Conservation (phyloP, 2,888 invertebrate genomes). For the Diogma glabrata region DNA sequence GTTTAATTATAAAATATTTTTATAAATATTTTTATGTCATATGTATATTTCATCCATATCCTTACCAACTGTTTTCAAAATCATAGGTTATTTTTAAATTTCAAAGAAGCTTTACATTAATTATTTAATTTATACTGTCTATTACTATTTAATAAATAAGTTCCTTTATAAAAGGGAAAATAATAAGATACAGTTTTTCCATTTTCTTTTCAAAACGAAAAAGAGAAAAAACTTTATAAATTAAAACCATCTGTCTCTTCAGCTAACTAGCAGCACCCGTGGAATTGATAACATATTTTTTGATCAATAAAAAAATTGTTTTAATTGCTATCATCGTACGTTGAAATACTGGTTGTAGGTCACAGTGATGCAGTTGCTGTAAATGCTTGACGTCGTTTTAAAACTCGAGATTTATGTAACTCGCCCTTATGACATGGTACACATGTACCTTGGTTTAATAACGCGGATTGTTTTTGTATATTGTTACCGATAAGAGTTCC, state of each 20-base stretch:
- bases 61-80: too few relatives aligned
- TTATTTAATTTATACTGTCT: too few relatives aligned
- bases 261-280: too few relatives aligned
- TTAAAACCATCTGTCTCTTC: neutral
- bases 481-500: conserved; percentile 27
- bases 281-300: too few relatives aligned
- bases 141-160: too few relatives aligned
- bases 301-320: too few relatives aligned
- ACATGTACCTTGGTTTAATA: conserved; percentile 42
- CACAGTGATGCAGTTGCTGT: conserved; percentile 56
- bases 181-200: neutral
- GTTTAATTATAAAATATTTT: too few relatives aligned
- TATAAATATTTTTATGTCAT: too few relatives aligned
- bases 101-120: too few relatives aligned
- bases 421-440: conserved; percentile 49
- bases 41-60: too few relatives aligned
- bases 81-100: too few relatives aligned
- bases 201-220: neutral
- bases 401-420: conserved; percentile 43
- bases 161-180: conserved; percentile 7
- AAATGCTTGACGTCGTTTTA: conserved; percentile 46
- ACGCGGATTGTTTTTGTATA: conserved; percentile 27
- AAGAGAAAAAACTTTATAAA: neutral
- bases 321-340: conserved; percentile 15
- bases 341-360: conserved; percentile 35